These are phyloP conservation scores for Papilio dardanus DNA, from an alignment of 1,140 invertebrate genomes.

Conservation along the genomic window DNA sequence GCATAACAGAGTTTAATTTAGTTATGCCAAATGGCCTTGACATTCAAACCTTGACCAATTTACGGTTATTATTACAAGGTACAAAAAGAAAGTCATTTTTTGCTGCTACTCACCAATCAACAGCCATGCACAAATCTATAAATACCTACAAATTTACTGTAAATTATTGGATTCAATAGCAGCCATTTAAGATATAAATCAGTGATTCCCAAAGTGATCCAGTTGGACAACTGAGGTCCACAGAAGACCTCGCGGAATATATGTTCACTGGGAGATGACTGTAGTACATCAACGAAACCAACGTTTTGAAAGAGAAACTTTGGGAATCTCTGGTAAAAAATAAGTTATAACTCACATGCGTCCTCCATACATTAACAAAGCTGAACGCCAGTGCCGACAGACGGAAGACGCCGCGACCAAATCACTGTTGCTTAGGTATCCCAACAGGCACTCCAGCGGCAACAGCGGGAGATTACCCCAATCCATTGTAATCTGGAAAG, in stretches of 20 bases:
- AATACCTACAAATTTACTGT: neutral
- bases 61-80: neutral
- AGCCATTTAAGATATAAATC: neutral
- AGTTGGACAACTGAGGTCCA: neutral
- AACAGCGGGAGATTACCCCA: slow-evolving; percentile 69
- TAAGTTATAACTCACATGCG: slow-evolving; percentile 54
- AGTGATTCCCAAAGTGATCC: no score
- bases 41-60: neutral
- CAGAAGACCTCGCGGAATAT: no score
- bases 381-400: slow-evolving; percentile 67
- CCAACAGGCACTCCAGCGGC: slow-evolving; percentile 62
- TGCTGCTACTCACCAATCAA: neutral
- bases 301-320: neutral
- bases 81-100: neutral
- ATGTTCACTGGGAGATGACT: no score
- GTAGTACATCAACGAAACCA: no score
- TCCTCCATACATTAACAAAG: slow-evolving; percentile 64
- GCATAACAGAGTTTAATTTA: neutral
- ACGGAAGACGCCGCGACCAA: slow-evolving; percentile 67
- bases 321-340: neutral
- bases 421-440: slow-evolving; percentile 65
- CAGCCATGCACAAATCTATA: neutral
- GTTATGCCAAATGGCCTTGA: neutral
- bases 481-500: slow-evolving; percentile 58
- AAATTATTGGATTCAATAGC: neutral